phyloP scores from a whole-genome alignment of 2,113 vertebrate genomes.

The Lasiurus borealis region DNA sequence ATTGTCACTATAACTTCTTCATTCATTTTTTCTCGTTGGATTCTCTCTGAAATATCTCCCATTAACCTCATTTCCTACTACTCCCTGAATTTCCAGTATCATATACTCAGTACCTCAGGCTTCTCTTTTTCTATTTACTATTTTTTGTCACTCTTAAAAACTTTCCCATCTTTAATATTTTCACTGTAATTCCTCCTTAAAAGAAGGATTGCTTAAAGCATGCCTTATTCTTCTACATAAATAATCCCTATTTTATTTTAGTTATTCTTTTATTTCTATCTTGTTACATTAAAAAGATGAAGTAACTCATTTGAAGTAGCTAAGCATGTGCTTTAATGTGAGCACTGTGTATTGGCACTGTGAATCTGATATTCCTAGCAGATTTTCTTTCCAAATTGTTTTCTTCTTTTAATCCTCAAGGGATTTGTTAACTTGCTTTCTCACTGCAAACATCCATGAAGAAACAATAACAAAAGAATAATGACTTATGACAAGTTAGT shows the following conservation, averaged over 20 bases:
- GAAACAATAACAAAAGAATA: neutral
- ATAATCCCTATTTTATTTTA: neutral
- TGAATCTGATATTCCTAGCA: neutral
- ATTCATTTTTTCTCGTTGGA: conserved; percentile 45
- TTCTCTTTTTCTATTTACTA: neutral
- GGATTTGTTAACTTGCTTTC: conserved; percentile 7
- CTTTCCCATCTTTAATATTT: neutral
- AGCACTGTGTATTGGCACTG: neutral
- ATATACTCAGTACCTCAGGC: neutral
- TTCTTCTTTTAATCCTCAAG: neutral
- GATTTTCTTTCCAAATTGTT: neutral
- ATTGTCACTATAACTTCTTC: conserved; percentile 41
- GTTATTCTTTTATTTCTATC: neutral
- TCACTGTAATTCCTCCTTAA: neutral
- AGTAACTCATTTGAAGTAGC: neutral
- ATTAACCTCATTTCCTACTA: neutral
- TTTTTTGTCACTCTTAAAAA: neutral
- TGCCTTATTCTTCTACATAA: neutral
- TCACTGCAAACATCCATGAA: neutral
- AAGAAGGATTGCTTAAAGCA: neutral
- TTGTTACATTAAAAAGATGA: neutral
- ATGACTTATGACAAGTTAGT: neutral
- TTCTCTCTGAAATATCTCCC: conserved; percentile 46
- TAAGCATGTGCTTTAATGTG: neutral
- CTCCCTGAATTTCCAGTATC: neutral